Base-by-base conservation (phyloP, 2,113 vertebrate species). In the Aspiorhynchus laticeps region DNA sequence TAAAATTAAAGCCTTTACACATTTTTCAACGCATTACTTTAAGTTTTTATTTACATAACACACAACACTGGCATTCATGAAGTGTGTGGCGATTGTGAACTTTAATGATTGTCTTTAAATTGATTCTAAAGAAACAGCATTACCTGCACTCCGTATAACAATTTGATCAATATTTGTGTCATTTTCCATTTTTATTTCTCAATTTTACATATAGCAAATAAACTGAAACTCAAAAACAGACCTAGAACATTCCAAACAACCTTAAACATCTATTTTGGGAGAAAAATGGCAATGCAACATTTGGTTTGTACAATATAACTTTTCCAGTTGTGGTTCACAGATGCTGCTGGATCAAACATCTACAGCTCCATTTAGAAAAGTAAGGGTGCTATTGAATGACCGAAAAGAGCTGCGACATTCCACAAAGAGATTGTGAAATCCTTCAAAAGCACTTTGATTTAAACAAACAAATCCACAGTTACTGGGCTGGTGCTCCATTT, bases 91-190 rank as follows among this genome's bases (percentile, higher is more conserved):
- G 24, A 26, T 36, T 61, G 53, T 43, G 75, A 87, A 88, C 88
- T 93, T 90, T 85, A 93, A 90, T 95, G 95, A 95, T 95, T 95
- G 94, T 95, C 95, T 94, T 91, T 89, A 86, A 92, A 88, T 91
- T 88, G 21, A 92, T 89, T 87, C 73, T 88, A 83, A 93, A 93
- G 92, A 93, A 93, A 89, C 89, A 92, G 92, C 91, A 92, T 91
- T 89, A 86, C 51, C 87, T 80, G 82, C 80, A 86, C 67, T 74
- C 88, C 83, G 79, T 61, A 87, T 90, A 71, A 90, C 51, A 31
- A 73, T 86, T 87, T 79, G 82, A 89, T 69, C 21, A 63, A 46
- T n/a, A n/a, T 75, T 87, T 6, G 63, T 56, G n/a, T 84, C n/a
- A n/a, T n/a, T n/a, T n/a, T 73, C 61, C 59, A 79, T 65, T 74